These are phyloP conservation scores for Ifrita kowaldi DNA, from an alignment of 2,113 vertebrate species.

Conservation along the genomic window DNA sequence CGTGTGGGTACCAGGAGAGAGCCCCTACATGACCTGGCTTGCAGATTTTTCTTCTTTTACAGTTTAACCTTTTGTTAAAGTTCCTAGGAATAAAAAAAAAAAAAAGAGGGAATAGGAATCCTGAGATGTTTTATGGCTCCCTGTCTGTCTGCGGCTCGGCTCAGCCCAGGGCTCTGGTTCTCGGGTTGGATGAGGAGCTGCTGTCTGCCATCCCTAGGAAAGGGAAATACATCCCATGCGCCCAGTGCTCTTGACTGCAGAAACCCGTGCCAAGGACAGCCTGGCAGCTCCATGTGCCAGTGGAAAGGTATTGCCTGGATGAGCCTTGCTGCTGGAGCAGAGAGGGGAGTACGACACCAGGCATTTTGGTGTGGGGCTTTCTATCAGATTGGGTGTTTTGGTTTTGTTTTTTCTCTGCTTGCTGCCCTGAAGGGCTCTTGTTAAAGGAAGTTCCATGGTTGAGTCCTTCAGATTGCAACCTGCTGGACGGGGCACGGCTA, in stretches of 20 bases:
- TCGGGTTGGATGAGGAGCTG: neutral
- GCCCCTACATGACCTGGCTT: neutral
- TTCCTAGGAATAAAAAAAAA: neutral
- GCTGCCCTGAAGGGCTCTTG: neutral
- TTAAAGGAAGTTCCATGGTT: neutral
- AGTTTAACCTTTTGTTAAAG: neutral
- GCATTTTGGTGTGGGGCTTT: neutral
- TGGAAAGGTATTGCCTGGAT: neutral
- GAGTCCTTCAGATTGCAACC: neutral
- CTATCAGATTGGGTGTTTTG: neutral
- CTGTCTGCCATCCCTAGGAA: neutral
- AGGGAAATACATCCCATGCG: neutral
- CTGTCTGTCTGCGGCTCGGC: rapidly evolving
- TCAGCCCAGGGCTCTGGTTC: rapidly evolving
- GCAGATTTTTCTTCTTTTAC: neutral
- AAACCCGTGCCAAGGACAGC: neutral
- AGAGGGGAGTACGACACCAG: neutral
- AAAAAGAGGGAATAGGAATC: neutral
- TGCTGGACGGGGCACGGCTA: neutral
- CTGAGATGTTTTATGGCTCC: neutral
- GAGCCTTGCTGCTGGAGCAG: neutral
- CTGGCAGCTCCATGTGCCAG: neutral
- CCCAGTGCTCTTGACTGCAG: neutral
- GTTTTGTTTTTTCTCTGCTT: neutral
- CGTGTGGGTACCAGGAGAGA: neutral